Conservation (phyloP, 2,888 invertebrate species). For the Napeogenes sylphis region DNA sequence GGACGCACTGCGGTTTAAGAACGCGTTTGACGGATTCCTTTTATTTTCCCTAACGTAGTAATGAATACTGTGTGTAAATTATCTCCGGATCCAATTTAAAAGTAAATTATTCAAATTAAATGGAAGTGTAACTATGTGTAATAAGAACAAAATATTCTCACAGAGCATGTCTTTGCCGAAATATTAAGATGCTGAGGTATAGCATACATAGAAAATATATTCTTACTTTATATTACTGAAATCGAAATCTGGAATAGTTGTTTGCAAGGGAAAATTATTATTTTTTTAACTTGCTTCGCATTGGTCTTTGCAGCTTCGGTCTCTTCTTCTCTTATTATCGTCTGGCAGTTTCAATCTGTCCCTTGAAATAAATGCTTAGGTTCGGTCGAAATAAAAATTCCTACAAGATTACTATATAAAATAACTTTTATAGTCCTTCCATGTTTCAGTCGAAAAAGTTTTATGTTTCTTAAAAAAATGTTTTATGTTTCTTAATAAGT, state of each 20-base stretch:
- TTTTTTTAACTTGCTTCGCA: slow-evolving; percentile 49
- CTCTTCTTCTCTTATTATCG: slow-evolving; percentile 53
- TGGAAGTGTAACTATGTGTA: slow-evolving; percentile 4
- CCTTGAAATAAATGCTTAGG: slow-evolving; percentile 36
- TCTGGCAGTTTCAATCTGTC: slow-evolving; percentile 37
- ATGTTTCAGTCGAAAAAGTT: slow-evolving; percentile 56
- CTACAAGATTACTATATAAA: slow-evolving; percentile 29
- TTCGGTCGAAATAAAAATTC: slow-evolving; percentile 20
- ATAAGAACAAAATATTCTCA: neutral
- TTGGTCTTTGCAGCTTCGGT: slow-evolving; percentile 56
- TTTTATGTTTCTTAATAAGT: slow-evolving; percentile 43
- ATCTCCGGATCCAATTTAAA: slow-evolving; percentile 53
- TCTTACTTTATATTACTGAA: slow-evolving; percentile 36
- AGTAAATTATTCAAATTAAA: slow-evolving; percentile 21
- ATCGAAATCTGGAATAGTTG: slow-evolving; percentile 40
- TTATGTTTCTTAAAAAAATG: slow-evolving; percentile 49
- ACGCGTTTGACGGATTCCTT: slow-evolving; percentile 50
- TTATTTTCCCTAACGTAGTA: slow-evolving; percentile 59
- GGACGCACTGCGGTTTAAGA: slow-evolving; percentile 47
- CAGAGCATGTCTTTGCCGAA: neutral
- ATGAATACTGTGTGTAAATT: slow-evolving; percentile 68
- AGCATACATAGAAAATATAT: slow-evolving; percentile 19
- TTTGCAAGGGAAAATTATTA: slow-evolving; percentile 51
- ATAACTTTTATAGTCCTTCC: slow-evolving; percentile 44
- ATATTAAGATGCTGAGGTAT: neutral